These are phyloP conservation scores for Latrodectus hesperus DNA, from an alignment of 2,888 invertebrate genomes.

Conservation along the genomic window DNA sequence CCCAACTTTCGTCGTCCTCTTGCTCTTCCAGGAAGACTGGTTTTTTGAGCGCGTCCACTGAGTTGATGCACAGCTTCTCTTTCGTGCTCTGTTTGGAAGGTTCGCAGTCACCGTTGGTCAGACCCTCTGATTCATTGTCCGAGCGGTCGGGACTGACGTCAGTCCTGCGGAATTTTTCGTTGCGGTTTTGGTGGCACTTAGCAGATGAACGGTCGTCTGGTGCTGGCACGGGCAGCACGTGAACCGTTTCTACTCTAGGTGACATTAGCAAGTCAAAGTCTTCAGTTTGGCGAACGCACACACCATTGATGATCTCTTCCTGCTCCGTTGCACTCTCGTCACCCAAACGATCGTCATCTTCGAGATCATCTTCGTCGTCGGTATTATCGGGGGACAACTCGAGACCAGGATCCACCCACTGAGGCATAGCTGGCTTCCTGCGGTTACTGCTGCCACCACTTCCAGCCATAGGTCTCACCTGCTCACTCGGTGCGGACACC, in stretches of 20 bases:
- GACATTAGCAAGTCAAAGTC: slow-evolving; percentile 77
- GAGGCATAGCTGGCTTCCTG: slow-evolving; percentile 95
- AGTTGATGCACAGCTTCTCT: slow-evolving; percentile 42
- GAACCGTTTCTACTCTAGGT: slow-evolving; percentile 81
- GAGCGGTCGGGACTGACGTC: slow-evolving; percentile 25
- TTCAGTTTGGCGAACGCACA: slow-evolving; percentile 92
- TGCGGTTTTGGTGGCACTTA: slow-evolving; percentile 30
- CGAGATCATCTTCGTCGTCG: slow-evolving; percentile 72
- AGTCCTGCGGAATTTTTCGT: slow-evolving; percentile 42
- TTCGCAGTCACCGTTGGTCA: slow-evolving; percentile 55
- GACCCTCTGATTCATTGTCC: slow-evolving; percentile 56
- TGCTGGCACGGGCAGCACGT: slow-evolving; percentile 85
- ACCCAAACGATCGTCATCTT: slow-evolving; percentile 71
- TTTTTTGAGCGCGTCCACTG: slow-evolving; percentile 54
- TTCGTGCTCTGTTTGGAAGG: slow-evolving; percentile 36
- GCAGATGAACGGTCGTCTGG: slow-evolving; percentile 77
- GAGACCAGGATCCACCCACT: slow-evolving; percentile 94
- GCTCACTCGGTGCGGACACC: slow-evolving; percentile 14
- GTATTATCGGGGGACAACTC: slow-evolving; percentile 73
- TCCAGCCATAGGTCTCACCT: neutral
- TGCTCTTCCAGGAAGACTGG: slow-evolving; percentile 76
- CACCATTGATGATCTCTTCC: slow-evolving; percentile 93
- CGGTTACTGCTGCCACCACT: slow-evolving; percentile 75
- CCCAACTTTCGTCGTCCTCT: slow-evolving; percentile 76
- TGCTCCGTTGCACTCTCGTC: slow-evolving; percentile 73